These are phyloP conservation scores for Pilophorus perplexus DNA, from an alignment of 2,888 invertebrate species.

Conservation along the genomic window DNA sequence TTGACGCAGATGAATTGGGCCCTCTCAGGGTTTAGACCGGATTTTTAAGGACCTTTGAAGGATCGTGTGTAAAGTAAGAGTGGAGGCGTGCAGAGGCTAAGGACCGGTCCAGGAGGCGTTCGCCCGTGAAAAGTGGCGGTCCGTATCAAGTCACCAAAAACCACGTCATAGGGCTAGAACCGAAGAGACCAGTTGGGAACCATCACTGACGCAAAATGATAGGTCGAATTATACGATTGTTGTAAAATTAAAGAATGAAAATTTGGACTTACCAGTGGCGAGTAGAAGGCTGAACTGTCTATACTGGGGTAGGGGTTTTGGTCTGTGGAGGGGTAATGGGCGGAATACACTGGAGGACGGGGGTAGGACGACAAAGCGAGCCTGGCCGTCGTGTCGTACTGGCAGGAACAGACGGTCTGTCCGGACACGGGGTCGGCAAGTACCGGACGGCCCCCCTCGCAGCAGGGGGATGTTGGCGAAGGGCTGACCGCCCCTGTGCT, in stretches of 20 bases:
- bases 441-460: conserved; percentile 87
- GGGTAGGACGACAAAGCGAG: conserved; percentile 80
- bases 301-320: conserved; percentile 92
- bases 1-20: no score
- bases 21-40: no score
- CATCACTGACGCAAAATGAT: no score
- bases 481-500: conserved; percentile 52
- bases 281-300: conserved; percentile 93
- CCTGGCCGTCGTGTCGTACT: conserved; percentile 83
- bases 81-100: no score
- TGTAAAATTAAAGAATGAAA: background rate
- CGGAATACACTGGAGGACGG: conserved; percentile 77
- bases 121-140: conserved; percentile 5
- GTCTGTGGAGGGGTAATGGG: conserved; percentile 85
- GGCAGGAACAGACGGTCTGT: conserved; percentile 90
- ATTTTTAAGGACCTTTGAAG: no score
- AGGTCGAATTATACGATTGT: no score
- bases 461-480: conserved; percentile 63
- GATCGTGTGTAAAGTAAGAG: no score
- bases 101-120: background rate
- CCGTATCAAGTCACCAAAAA: background rate
- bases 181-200: no score
- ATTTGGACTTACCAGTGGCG: conserved; percentile 80
- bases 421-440: conserved; percentile 91
- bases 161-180: no score